Evolutionary conservation across 2,888 invertebrate species (phyloP).

Genomic region (Caenorhabditis wallacei): DNA sequence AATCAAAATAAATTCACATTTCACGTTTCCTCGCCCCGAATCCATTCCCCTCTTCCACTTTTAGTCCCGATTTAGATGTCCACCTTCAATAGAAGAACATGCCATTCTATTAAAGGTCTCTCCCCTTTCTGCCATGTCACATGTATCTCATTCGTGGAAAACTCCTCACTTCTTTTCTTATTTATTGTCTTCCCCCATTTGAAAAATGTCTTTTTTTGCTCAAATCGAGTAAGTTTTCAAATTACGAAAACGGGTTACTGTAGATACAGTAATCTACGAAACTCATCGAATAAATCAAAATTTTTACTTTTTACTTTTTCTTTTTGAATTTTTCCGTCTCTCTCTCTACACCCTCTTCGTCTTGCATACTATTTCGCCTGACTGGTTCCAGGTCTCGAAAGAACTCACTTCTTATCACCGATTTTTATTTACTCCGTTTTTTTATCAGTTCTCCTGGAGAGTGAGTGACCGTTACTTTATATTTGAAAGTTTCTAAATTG

Average conservation of each 20-base stretch:
- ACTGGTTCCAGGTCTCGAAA: conserved; percentile 2
- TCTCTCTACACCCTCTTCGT: conserved; percentile 1
- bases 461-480: conserved; percentile 30
- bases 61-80: neutral
- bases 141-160: too few relatives aligned
- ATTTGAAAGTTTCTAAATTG: conserved; percentile 36
- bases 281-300: too few relatives aligned
- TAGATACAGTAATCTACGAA: neutral
- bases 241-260: neutral
- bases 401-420: neutral
- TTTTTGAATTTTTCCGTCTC: neutral
- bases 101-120: neutral
- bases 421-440: neutral
- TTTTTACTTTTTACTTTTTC: neutral
- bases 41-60: too few relatives aligned
- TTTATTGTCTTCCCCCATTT: too few relatives aligned
- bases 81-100: neutral
- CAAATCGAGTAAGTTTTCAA: conserved; percentile 5
- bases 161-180: neutral
- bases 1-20: too few relatives aligned
- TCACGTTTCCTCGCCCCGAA: too few relatives aligned
- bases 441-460: neutral
- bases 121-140: too few relatives aligned
- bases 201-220: neutral
- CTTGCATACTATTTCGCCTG: neutral